Evolutionary conservation across 2,888 invertebrate genomes (phyloP).

Genomic region (Notodonta dromedarius): DNA sequence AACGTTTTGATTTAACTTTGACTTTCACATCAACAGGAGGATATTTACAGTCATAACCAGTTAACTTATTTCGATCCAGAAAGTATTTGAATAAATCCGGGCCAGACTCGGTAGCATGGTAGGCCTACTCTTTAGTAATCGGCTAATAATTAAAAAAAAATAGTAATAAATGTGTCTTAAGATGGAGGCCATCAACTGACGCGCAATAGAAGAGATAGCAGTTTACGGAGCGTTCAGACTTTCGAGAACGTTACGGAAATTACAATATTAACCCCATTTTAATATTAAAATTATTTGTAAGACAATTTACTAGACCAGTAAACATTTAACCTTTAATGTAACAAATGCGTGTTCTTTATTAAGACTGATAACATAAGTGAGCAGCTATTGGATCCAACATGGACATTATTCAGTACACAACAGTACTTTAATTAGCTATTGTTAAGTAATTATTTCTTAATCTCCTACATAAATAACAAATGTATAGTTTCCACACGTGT

Average conservation of each 20-base stretch:
- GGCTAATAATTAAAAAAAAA: conserved; percentile 32
- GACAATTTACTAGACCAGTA: no score
- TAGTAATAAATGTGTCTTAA: conserved; percentile 29
- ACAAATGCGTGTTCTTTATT: no score
- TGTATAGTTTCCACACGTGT: not conserved
- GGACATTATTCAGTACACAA: no score
- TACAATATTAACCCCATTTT: not conserved
- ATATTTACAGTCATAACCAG: no score
- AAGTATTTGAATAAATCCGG: not conserved
- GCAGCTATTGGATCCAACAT: no score
- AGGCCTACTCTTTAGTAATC: conserved; percentile 21
- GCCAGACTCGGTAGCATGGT: not conserved
- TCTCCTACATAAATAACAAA: not conserved
- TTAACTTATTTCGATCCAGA: no score
- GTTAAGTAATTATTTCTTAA: not conserved
- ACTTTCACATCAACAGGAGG: no score
- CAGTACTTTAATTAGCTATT: not conserved
- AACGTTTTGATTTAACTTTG: no score
- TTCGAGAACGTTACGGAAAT: no score
- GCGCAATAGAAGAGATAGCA: conserved; percentile 8
- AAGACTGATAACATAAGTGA: no score
- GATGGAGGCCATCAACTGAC: conserved; percentile 32
- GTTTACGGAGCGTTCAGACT: no score
- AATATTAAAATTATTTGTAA: not conserved
- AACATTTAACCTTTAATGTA: no score